A percentile compares a stretch with the other conserved stretches of the same genome.
Conservation (phyloP, 2,888 invertebrate species). For the Microctonus hyperodae region DNA sequence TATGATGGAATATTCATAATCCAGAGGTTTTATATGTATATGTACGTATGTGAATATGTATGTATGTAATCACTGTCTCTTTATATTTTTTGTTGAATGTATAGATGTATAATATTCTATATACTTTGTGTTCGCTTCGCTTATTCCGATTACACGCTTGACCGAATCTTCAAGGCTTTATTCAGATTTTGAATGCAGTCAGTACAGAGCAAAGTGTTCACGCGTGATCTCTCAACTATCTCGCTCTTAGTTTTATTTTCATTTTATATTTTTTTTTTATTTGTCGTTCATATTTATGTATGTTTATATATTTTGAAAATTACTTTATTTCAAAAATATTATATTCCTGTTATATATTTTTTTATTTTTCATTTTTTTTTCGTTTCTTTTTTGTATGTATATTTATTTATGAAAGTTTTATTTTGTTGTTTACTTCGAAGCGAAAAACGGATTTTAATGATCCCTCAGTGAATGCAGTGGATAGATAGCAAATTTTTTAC, state of each 20-base stretch:
- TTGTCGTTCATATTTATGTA: neutral
- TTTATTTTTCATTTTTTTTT: neutral
- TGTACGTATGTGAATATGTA: too few species aligned
- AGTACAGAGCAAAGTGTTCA: constrained; percentile 6
- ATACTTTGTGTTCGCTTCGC: constrained; percentile 21
- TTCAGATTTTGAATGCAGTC: constrained; percentile 29
- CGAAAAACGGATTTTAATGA: neutral
- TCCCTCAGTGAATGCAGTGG: neutral
- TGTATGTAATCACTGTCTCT: constrained; percentile 8
- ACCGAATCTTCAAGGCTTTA: constrained; percentile 28
- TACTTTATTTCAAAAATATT: neutral
- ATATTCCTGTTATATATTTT: too few species aligned
- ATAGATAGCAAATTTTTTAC: neutral
- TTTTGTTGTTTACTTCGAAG: neutral
- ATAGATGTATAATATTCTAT: constrained; percentile 25
- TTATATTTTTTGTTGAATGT: constrained; percentile 12
- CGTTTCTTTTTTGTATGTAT: neutral
- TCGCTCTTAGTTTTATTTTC: neutral
- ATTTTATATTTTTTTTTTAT: neutral
- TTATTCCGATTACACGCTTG: constrained; percentile 29
- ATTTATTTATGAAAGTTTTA: neutral
- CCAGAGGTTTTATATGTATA: constrained; percentile 12
- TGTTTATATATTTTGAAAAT: neutral
- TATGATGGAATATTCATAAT: constrained; percentile 38
- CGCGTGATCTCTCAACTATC: neutral